Evolutionary conservation across 2,113 vertebrate species (phyloP).

Genomic region (Tautogolabrus adspersus): DNA sequence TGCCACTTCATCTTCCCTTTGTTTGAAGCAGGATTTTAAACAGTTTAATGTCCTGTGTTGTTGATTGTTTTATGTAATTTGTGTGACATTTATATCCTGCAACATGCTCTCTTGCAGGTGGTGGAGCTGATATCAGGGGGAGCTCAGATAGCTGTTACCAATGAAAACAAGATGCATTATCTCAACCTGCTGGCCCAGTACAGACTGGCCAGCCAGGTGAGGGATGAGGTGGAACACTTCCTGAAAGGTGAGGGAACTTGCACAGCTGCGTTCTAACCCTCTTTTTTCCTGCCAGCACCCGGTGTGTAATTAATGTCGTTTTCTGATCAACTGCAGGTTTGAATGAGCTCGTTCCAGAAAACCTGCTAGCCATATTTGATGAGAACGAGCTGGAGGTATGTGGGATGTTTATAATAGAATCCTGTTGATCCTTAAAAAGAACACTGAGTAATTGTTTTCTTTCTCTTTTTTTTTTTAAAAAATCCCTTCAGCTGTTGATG

Average conservation of each 20-base stretch:
- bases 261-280: conserved; percentile 13
- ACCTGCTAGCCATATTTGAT: conserved; percentile 98
- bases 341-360: conserved; percentile 97
- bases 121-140: conserved; percentile 96
- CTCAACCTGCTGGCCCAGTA: conserved; percentile 96
- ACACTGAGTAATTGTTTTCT: not conserved
- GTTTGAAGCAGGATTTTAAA: not conserved
- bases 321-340: conserved; percentile 86
- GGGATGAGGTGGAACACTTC: conserved; percentile 98
- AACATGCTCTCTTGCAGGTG: conserved; percentile 80
- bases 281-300: not conserved
- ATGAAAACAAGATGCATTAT: conserved; percentile 98
- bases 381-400: conserved; percentile 98
- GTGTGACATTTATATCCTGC: not conserved
- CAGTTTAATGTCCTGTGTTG: not conserved
- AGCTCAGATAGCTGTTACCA: conserved; percentile 92
- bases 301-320: conserved; percentile 23
- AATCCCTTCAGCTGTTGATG: conserved; percentile 90
- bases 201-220: conserved; percentile 94
- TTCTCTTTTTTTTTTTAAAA: not conserved
- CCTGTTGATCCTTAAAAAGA: not conserved
- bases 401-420: conserved; percentile 31
- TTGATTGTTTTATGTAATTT: conserved; percentile 2
- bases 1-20: not conserved
- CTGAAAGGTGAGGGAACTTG: conserved; percentile 89